phyloP scores from a whole-genome alignment of 92 coral and sea anemone species.

The Muricea muricata region DNA sequence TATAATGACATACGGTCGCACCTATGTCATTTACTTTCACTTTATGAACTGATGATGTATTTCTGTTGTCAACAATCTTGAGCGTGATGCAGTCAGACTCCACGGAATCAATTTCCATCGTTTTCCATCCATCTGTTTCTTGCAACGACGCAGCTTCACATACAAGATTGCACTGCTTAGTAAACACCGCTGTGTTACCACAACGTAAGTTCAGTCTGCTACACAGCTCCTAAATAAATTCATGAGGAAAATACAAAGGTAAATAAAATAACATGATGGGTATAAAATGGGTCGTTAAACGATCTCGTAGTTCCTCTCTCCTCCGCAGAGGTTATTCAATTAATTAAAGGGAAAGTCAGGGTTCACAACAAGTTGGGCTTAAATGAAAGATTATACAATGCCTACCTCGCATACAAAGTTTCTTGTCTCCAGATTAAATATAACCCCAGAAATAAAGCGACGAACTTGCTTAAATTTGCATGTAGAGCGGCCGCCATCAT shows the following conservation, averaged over 20 bases:
- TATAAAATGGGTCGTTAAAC: no score
- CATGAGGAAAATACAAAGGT: background rate
- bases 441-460: no score
- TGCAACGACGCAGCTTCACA: conserved; percentile 12
- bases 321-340: no score
- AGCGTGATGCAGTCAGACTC: background rate
- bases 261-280: no score
- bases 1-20: conserved; percentile 9
- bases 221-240: background rate
- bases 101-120: conserved; percentile 13
- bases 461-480: no score
- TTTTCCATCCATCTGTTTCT: conserved; percentile 16
- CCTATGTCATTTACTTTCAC: conserved; percentile 8
- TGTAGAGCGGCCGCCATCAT: no score
- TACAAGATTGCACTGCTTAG: conserved; percentile 7
- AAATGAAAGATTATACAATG: no score
- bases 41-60: background rate
- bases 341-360: no score
- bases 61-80: background rate
- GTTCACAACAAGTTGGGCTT: no score
- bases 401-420: no score
- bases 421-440: no score
- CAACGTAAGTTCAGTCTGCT: conserved; percentile 36
- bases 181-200: conserved; percentile 5
- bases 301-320: no score